phyloP scores from a whole-genome alignment of 2,113 vertebrate genomes.

The Sturnira hondurensis region DNA sequence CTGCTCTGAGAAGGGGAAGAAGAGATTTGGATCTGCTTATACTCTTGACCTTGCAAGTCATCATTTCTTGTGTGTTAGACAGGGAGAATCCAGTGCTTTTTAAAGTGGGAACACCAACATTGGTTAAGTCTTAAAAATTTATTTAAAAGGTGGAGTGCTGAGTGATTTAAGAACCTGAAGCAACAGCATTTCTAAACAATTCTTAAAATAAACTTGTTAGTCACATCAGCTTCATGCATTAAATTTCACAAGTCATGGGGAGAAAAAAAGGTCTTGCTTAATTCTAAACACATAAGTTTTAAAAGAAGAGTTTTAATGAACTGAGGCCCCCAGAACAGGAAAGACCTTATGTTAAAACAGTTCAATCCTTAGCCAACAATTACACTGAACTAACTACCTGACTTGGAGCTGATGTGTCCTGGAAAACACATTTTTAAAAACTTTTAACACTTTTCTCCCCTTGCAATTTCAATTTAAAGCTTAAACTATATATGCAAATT shows the following conservation, averaged over 20 bases:
- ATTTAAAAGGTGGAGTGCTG: constrained; percentile 50
- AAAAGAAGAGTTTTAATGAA: constrained; percentile 57
- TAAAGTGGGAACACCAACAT: constrained; percentile 35
- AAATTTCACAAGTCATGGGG: constrained; percentile 63
- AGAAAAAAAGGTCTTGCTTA: constrained; percentile 53
- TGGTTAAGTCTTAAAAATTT: constrained; percentile 38
- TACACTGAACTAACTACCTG: constrained; percentile 46
- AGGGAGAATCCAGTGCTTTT: constrained; percentile 24
- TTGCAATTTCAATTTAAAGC: constrained; percentile 45
- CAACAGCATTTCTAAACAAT: constrained; percentile 69
- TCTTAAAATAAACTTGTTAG: constrained; percentile 75
- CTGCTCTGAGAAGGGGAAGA: not conserved
- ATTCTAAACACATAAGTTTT: constrained; percentile 57
- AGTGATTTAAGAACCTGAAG: constrained; percentile 59
- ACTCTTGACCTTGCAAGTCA: constrained; percentile 44
- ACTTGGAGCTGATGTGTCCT: constrained; percentile 25
- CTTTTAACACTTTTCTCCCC: constrained; percentile 39
- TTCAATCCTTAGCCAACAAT: constrained; percentile 37
- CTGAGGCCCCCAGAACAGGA: constrained; percentile 50
- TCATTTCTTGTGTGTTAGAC: constrained; percentile 41
- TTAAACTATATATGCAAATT: constrained; percentile 13
- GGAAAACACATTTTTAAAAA: constrained; percentile 47
- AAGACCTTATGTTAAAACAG: constrained; percentile 51
- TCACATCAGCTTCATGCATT: constrained; percentile 68
- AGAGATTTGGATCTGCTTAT: constrained; percentile 22